A percentile compares a stretch with the other conserved stretches of the same genome.
Conservation (phyloP, 2,888 invertebrate species). For the Dasypolia templi region DNA sequence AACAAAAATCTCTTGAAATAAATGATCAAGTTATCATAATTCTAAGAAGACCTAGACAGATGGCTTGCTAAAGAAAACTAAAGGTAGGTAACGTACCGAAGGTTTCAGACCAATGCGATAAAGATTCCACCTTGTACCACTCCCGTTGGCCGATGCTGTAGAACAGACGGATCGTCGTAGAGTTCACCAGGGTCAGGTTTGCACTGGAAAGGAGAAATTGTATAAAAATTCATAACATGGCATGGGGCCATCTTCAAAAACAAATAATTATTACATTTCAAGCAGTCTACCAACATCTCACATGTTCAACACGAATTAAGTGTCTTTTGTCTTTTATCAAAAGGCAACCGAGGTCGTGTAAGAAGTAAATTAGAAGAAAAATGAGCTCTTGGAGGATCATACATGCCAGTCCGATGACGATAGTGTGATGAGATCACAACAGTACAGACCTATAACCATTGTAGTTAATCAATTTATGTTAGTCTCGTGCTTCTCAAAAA, state of each 20-base stretch:
- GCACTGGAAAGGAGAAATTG: conserved; percentile 27
- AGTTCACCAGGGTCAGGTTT: conserved; percentile 41
- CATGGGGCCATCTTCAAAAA: background rate
- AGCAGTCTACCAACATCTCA: background rate
- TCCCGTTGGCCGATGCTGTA: conserved; percentile 64
- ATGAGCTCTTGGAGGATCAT: too few relatives aligned
- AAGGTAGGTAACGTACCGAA: conserved; percentile 32
- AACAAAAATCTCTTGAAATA: background rate
- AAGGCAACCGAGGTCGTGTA: too few relatives aligned
- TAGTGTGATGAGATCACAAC: too few relatives aligned
- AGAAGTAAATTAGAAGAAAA: too few relatives aligned
- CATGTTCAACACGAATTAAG: background rate
- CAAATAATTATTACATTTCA: background rate
- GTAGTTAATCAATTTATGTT: too few relatives aligned
- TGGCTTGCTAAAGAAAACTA: background rate
- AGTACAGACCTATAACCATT: too few relatives aligned
- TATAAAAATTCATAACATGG: background rate
- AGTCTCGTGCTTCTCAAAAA: background rate
- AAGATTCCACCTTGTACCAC: conserved; percentile 68
- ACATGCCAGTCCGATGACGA: too few relatives aligned
- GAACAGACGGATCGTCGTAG: conserved; percentile 55
- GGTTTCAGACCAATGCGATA: conserved; percentile 49
- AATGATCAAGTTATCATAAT: background rate
- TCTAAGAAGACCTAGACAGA: background rate
- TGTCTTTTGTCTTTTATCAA: too few relatives aligned